These are phyloP conservation scores for Aphelenchoides avenae DNA, from an alignment of 1,140 invertebrate species.

Conservation along the genomic window DNA sequence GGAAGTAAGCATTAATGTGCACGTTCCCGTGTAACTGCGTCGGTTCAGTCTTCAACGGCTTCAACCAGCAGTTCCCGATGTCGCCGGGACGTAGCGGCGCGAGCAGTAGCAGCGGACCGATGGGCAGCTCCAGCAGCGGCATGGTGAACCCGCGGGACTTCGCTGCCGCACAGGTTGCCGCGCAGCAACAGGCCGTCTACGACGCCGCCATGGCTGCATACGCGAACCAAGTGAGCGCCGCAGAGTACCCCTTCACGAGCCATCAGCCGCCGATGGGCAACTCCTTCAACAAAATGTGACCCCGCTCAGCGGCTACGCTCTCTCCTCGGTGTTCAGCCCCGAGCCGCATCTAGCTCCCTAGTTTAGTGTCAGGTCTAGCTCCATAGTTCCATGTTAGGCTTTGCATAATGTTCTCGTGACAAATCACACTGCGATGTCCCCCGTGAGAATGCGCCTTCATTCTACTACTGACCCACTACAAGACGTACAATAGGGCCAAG, in stretches of 20 bases:
- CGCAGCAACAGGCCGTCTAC: conserved; percentile 48
- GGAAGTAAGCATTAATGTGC: conserved; percentile 23
- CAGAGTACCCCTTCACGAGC: conserved; percentile 3
- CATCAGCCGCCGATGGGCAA: conserved; percentile 23
- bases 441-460: too few relatives aligned
- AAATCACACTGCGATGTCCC: too few relatives aligned
- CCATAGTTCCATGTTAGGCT: too few relatives aligned
- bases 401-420: too few relatives aligned
- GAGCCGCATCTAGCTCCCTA: too few relatives aligned
- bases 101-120: conserved; percentile 34
- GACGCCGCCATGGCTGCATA: conserved; percentile 37
- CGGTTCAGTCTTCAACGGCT: conserved; percentile 51
- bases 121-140: conserved; percentile 12
- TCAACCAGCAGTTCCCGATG: conserved; percentile 28
- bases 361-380: too few relatives aligned
- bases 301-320: too few relatives aligned
- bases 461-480: too few relatives aligned
- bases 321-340: too few relatives aligned
- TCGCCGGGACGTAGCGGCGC: conserved; percentile 37
- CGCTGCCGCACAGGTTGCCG: conserved; percentile 36
- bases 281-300: conserved; percentile 32
- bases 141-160: conserved; percentile 43
- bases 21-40: too few relatives aligned
- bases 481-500: too few relatives aligned
- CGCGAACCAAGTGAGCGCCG: neutral